These are phyloP conservation scores for Ips typographus DNA, from an alignment of 1,140 invertebrate species.

Conservation along the genomic window DNA sequence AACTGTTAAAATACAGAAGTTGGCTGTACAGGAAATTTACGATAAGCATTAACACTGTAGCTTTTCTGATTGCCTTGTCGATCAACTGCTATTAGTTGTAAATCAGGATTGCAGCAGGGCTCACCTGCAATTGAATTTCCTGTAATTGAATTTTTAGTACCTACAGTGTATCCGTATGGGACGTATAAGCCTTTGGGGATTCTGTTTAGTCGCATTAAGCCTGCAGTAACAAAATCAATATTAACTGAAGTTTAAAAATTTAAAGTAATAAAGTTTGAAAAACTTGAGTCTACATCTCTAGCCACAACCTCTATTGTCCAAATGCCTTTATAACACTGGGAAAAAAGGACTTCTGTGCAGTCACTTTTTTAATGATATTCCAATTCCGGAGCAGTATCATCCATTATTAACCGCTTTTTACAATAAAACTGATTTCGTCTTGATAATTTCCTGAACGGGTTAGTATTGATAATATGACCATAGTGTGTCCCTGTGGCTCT, in stretches of 20 bases:
- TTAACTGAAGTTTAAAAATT: not conserved
- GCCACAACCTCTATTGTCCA: slow-evolving; percentile 56
- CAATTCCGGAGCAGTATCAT: slow-evolving; percentile 50
- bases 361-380: slow-evolving; percentile 56
- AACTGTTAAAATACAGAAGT: not conserved
- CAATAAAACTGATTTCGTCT: slow-evolving; percentile 51
- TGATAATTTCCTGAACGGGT: slow-evolving; percentile 34
- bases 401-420: slow-evolving; percentile 45
- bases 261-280: no score
- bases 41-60: slow-evolving; percentile 52
- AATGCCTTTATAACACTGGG: slow-evolving; percentile 52
- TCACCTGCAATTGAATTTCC: slow-evolving; percentile 53
- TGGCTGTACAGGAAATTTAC: slow-evolving; percentile 43
- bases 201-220: slow-evolving; percentile 53
- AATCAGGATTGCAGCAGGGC: slow-evolving; percentile 54
- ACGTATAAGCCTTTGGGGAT: slow-evolving; percentile 52
- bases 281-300: slow-evolving; percentile 54
- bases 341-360: slow-evolving; percentile 51
- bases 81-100: slow-evolving; percentile 54
- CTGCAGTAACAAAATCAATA: slow-evolving; percentile 39
- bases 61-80: slow-evolving; percentile 50
- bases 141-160: slow-evolving; percentile 52
- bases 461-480: slow-evolving; percentile 34
- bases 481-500: slow-evolving; percentile 37
- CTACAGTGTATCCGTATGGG: slow-evolving; percentile 51